phyloP scores from a whole-genome alignment of 1,140 invertebrate genomes.

The Aphelinus atriplicis region DNA sequence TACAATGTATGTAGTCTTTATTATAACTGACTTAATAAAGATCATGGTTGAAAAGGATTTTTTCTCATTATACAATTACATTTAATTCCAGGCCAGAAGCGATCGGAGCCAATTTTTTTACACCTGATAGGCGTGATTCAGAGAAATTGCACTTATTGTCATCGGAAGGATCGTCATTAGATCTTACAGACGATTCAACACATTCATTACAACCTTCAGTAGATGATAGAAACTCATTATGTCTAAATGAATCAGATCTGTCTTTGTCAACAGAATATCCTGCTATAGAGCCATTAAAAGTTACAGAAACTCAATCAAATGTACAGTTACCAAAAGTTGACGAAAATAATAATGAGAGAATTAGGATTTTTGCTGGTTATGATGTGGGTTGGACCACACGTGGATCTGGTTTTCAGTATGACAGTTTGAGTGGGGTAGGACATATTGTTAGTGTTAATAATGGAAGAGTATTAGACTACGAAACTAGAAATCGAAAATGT shows the following conservation, averaged over 20 bases:
- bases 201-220: too few relatives aligned
- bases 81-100: neutral
- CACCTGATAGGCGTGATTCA: constrained; percentile 24
- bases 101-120: constrained; percentile 3
- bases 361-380: constrained; percentile 27
- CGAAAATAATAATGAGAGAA: constrained; percentile 25
- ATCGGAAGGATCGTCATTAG: too few relatives aligned
- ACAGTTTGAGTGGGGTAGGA: constrained; percentile 29
- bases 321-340: too few relatives aligned
- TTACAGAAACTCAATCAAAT: too few relatives aligned
- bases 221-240: too few relatives aligned
- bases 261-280: neutral
- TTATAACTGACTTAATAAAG: too few relatives aligned
- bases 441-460: constrained; percentile 22
- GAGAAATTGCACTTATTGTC: too few relatives aligned
- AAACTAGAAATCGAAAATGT: constrained; percentile 30
- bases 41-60: too few relatives aligned
- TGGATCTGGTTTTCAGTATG: constrained; percentile 26
- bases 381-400: constrained; percentile 33
- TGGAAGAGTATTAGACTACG: constrained; percentile 23
- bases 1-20: too few relatives aligned
- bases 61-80: neutral
- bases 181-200: too few relatives aligned
- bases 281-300: too few relatives aligned
- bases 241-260: neutral